phyloP scores from a whole-genome alignment of 1,140 invertebrate species.

The Apis cerana region DNA sequence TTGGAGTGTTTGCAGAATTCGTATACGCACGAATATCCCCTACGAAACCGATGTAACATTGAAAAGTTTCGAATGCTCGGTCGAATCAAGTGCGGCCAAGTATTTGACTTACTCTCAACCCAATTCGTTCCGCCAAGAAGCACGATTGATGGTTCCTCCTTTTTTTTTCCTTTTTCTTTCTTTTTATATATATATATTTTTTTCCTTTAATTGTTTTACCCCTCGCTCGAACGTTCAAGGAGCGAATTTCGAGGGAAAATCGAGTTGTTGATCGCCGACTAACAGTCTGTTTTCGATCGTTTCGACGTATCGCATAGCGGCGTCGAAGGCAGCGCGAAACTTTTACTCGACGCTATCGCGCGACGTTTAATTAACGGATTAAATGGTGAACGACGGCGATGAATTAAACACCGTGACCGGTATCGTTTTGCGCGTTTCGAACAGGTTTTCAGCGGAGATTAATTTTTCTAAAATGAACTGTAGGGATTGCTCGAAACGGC shows the following conservation, averaged over 20 bases:
- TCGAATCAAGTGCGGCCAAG: not conserved
- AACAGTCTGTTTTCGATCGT: not conserved
- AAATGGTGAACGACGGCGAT: conserved; percentile 10
- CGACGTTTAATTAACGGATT: conserved; percentile 26
- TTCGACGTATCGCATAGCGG: not conserved
- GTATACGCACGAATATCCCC: not conserved
- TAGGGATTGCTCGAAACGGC: not conserved
- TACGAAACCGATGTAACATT: not conserved
- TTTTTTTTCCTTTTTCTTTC: not conserved
- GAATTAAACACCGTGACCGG: not conserved
- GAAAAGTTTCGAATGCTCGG: not conserved
- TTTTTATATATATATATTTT: too few species aligned
- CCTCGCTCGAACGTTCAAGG: not conserved
- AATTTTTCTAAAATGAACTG: conserved; percentile 2
- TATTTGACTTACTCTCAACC: conserved; percentile 20
- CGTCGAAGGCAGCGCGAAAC: not conserved
- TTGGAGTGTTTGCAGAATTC: conserved; percentile 21
- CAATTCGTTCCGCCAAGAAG: not conserved
- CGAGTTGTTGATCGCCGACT: not conserved
- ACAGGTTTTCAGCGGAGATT: not conserved
- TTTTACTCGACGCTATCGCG: conserved; percentile 14
- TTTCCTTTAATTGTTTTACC: too few species aligned
- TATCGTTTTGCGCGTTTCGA: not conserved
- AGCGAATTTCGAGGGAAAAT: conserved; percentile 2
- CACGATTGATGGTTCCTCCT: conserved; percentile 7